These are phyloP conservation scores for Saturnia pavonia DNA, from an alignment of 2,888 invertebrate species.

Conservation along the genomic window DNA sequence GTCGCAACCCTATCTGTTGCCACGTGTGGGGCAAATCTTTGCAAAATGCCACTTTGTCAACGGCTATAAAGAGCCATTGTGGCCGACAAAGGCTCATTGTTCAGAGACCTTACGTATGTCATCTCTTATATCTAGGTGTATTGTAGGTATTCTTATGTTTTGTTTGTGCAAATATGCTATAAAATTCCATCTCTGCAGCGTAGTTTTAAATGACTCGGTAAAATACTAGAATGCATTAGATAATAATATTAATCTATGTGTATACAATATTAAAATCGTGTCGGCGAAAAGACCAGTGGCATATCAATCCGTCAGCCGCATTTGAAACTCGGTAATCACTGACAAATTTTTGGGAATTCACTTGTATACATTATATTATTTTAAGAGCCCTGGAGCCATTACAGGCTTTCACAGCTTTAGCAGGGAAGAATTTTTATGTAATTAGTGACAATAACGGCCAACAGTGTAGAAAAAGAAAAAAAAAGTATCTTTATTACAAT, in stretches of 20 bases:
- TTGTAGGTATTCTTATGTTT: background rate
- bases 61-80: conserved; percentile 69
- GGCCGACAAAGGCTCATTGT: conserved; percentile 65
- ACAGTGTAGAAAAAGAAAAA: no score
- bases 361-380: no score
- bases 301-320: no score
- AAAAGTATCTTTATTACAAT: no score
- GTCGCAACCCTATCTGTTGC: conserved; percentile 10
- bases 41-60: conserved; percentile 69
- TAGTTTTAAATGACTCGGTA: background rate
- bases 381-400: no score
- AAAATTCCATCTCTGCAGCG: background rate
- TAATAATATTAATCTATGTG: background rate
- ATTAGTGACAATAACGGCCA: no score
- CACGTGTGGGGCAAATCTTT: conserved; percentile 67
- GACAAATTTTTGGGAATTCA: no score
- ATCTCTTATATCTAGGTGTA: conserved; percentile 11
- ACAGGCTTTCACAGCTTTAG: no score
- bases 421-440: no score
- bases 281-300: no score
- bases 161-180: background rate
- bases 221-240: background rate
- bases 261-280: no score
- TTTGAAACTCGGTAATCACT: no score
- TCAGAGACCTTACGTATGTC: conserved; percentile 48